A percentile compares a stretch with the other conserved stretches of the same genome.
Evolutionary conservation across 1,140 invertebrate genomes (phyloP).

Genomic region (Laupala kohalensis): DNA sequence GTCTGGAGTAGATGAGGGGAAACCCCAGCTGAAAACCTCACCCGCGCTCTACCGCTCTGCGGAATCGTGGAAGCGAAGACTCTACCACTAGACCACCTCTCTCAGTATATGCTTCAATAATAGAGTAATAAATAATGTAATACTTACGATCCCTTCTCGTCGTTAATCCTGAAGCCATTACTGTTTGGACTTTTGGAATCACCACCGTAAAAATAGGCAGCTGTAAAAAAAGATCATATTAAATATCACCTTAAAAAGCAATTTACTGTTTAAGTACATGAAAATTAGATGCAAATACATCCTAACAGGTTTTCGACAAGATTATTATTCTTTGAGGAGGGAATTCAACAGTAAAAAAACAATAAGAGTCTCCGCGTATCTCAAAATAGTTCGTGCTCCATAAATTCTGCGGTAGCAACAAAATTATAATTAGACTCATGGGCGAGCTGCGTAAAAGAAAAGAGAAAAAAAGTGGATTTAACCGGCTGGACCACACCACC

Average conservation of each 20-base stretch:
- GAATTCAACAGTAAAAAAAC: neutral
- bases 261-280: neutral
- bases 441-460: neutral
- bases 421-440: neutral
- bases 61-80: too few relatives aligned
- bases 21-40: too few relatives aligned
- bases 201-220: slow-evolving; percentile 78
- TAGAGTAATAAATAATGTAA: too few relatives aligned
- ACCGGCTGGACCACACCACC: too few relatives aligned
- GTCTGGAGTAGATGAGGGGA: too few relatives aligned
- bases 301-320: neutral
- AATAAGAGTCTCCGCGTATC: neutral
- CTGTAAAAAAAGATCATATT: slow-evolving; percentile 33
- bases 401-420: neutral
- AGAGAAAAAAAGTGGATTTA: too few relatives aligned
- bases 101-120: too few relatives aligned
- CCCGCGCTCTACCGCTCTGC: too few relatives aligned
- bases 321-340: neutral
- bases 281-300: neutral
- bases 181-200: slow-evolving; percentile 45
- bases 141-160: slow-evolving; percentile 51
- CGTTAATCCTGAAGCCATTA: slow-evolving; percentile 59
- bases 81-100: too few relatives aligned
- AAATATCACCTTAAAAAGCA: neutral
- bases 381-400: neutral